Evolutionary conservation across 2,113 vertebrate species (phyloP).

Genomic region (Mobula birostris): DNA sequence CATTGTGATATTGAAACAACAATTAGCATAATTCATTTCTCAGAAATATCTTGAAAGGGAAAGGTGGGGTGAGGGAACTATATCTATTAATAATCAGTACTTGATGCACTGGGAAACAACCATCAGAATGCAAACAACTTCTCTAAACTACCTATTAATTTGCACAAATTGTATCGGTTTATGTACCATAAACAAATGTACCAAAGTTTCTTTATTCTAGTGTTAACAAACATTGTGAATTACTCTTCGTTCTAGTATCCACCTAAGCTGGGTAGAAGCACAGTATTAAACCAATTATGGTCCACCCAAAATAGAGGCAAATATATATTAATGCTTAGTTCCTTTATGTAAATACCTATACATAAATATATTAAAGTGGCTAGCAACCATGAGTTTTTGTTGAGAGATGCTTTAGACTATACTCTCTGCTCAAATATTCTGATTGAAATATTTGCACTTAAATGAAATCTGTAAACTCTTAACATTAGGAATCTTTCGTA

Average conservation of each 20-base stretch:
- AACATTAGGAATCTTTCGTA: not conserved
- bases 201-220: slow-evolving; percentile 4
- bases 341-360: not conserved
- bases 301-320: not conserved
- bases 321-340: slow-evolving; percentile 11
- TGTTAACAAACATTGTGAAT: not conserved
- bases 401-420: not conserved
- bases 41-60: not conserved
- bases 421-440: not conserved
- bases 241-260: not conserved
- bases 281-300: not conserved
- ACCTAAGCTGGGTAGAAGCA: not conserved
- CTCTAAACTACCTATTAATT: not conserved
- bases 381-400: not conserved
- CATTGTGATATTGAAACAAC: slow-evolving; percentile 31
- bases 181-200: not conserved
- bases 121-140: not conserved
- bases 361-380: not conserved
- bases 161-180: not conserved
- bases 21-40: not conserved
- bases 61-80: not conserved
- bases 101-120: not conserved
- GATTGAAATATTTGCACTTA: not conserved
- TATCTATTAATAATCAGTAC: not conserved
- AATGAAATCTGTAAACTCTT: not conserved